Evolutionary conservation across 2,797 vertebrate genomes (phyloP).

Genomic region (Dryobates pubescens): DNA sequence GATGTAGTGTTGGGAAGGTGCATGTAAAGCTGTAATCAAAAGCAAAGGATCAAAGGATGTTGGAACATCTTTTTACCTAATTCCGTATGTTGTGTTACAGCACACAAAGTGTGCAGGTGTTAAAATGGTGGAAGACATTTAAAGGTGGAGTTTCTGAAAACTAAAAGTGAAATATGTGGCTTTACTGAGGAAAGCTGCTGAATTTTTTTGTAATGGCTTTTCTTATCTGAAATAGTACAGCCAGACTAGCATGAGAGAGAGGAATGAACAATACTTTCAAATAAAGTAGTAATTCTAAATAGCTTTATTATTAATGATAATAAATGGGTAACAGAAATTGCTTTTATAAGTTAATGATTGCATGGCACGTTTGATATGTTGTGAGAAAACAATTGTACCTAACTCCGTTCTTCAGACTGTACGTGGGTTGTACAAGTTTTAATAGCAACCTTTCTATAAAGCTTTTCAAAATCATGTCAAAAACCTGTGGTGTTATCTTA

Average conservation of each 20-base stretch:
- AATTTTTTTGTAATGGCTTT: slow-evolving; percentile 2
- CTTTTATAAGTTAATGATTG: neutral
- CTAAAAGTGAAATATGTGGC: neutral
- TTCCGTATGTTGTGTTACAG: neutral
- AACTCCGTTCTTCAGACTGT: neutral
- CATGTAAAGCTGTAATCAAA: neutral
- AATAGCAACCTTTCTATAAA: neutral
- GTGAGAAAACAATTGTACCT: neutral
- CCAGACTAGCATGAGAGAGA: neutral
- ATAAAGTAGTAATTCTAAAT: neutral
- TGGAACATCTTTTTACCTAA: neutral
- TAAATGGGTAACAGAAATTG: neutral
- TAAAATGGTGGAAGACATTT: neutral
- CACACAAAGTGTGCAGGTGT: neutral
- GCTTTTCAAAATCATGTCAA: neutral
- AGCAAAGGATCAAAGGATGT: neutral
- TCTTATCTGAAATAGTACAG: slow-evolving; percentile 26
- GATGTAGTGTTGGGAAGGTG: neutral
- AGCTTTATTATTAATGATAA: neutral
- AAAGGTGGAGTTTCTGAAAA: neutral
- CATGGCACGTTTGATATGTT: neutral
- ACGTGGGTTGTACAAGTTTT: neutral
- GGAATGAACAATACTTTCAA: neutral
- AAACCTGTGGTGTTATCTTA: neutral
- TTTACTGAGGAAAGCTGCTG: neutral